A percentile compares a stretch with the other conserved stretches of the same genome.
Evolutionary conservation across 2,797 vertebrate genomes (phyloP).

Genomic region (Galago senegalensis): DNA sequence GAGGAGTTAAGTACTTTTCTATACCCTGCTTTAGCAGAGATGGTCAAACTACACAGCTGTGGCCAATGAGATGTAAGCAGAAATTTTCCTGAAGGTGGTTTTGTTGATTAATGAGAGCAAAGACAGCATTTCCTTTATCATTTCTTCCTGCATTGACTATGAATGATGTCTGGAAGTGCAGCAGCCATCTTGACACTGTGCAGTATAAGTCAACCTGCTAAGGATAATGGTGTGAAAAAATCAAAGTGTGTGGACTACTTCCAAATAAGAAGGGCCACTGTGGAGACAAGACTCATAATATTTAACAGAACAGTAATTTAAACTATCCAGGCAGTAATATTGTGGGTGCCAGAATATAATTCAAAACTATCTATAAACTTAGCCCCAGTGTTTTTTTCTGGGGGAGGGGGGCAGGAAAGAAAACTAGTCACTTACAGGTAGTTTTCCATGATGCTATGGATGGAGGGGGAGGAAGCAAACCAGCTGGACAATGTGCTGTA

Average conservation of each 20-base stretch:
- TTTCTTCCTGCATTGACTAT: slow-evolving; percentile 29
- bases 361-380: slow-evolving; percentile 3
- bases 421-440: neutral
- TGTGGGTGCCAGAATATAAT: neutral
- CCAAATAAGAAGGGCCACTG: neutral
- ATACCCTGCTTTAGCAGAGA: neutral
- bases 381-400: neutral
- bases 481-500: neutral
- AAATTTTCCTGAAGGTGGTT: slow-evolving; percentile 40
- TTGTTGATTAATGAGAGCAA: slow-evolving; percentile 45
- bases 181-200: neutral
- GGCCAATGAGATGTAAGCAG: neutral
- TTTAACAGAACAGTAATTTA: neutral
- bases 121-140: neutral
- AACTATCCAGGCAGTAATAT: slow-evolving; percentile 16
- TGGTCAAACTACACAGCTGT: neutral
- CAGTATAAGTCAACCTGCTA: neutral
- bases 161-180: neutral
- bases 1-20: neutral
- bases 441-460: neutral
- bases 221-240: neutral
- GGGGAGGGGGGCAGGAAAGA: too few species aligned
- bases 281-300: neutral
- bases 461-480: neutral
- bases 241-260: neutral